A percentile compares a stretch with the other conserved stretches of the same genome.
Conservation (phyloP, 2,797 vertebrate genomes). For the Crossoptilon crossoptilon region DNA sequence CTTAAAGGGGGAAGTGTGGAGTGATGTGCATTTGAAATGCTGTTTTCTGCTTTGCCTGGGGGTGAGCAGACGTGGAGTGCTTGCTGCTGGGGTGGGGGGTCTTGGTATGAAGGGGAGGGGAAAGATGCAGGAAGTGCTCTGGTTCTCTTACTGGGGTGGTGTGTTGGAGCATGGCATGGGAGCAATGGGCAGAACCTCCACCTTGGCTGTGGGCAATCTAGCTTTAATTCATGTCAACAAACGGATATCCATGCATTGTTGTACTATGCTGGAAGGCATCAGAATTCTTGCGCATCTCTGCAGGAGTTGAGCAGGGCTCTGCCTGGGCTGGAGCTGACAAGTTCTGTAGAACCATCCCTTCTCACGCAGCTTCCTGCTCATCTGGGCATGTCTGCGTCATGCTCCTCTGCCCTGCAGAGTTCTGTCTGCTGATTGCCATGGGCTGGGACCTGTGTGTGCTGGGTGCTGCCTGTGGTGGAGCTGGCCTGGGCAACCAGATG, state of each 20-base stretch:
- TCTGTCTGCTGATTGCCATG: not conserved
- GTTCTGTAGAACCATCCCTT: not conserved
- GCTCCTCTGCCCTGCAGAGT: not conserved
- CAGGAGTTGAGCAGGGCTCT: not conserved
- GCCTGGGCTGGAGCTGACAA: not conserved
- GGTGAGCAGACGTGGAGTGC: accelerated
- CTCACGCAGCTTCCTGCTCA: not conserved
- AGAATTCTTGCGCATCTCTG: too few species aligned
- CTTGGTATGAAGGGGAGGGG: too few species aligned
- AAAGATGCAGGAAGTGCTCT: not conserved
- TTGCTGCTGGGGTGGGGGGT: not conserved
- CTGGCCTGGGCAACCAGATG: constrained; percentile 32
- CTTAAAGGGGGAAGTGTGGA: not conserved
- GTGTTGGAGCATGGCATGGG: not conserved
- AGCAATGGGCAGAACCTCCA: not conserved
- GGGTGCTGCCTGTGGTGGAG: not conserved
- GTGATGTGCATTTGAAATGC: not conserved
- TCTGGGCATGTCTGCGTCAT: not conserved
- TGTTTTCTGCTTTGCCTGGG: not conserved
- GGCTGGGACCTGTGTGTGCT: not conserved
- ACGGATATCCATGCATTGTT: too few species aligned
- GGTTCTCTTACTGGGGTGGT: not conserved
- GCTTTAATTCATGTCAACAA: not conserved
- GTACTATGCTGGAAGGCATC: not conserved
- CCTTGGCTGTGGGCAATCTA: too few species aligned